Evolutionary conservation across 2,888 invertebrate genomes (phyloP), one percentile per base, ranked within the genome.

Genomic region (Leucania comma): DNA sequence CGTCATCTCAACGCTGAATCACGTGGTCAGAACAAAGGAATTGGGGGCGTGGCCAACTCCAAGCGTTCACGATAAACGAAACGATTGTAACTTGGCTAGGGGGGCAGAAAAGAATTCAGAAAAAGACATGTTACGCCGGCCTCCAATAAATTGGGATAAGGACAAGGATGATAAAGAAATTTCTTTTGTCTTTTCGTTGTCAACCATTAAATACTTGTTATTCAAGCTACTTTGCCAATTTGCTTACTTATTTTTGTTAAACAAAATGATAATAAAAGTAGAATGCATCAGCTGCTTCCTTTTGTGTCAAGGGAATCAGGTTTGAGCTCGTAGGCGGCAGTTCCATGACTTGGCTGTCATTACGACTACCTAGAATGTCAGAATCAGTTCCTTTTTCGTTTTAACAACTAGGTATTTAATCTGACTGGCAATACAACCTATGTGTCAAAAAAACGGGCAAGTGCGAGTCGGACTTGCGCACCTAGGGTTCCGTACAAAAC

Each of bases 241-340:
- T 12, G 53, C 32, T 14, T 20, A 29, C 22, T 62, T 53, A 46
- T 32, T 57, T n/a, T 61, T 72, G 24, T 9, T 32, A n/a, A 62
- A 54, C 50, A 38, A 53, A 68, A 51, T 62, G 59, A 50, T 70
- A 70, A 60, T 79, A 69, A 78, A 75, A 78, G 79, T 75, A 56
- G 42, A 53, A 62, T 60, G 54, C 38, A 60, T 53, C 70, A 78
- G 75, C 80, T 79, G 75, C 70, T 79, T 78, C 70, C 71, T 75
- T 42, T 60, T 67, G 50, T 79, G 75, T 75, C 80, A 75, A 78
- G 75, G 78, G 57, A 64, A 67, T 79, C 80, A 10, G 59, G 75
- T 53, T 42, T 35, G 35, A 46, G 48, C 8, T 57, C 24, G 68
- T 53, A 53, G 65, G 35, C 65, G 72, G 78, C 35, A 38, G 26